Base-by-base conservation (phyloP, 2,113 vertebrate species). In the Rhizomys pruinosus region DNA sequence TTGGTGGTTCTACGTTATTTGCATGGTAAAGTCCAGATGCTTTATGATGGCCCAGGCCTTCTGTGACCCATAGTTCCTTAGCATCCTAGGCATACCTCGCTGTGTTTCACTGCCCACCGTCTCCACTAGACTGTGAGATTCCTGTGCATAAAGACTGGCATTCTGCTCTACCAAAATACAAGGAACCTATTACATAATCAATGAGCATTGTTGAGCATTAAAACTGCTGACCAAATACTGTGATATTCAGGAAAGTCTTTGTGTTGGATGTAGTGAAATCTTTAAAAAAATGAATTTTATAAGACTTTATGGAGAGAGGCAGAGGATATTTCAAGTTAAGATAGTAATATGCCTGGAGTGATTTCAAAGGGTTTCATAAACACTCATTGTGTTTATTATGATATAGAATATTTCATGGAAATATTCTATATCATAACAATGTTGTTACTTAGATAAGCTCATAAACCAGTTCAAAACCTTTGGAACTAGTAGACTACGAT, bases 221-320 rank as follows among this genome's bases (percentile, higher is more conserved):
- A 89, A 77, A 68, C 37, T 81, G 15, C 37, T 89, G 4, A 84
- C 79, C 66, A 87, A 32, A 55, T 73, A 55, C n/a, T 47, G 29
- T 57, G 39, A 25, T 23, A 68, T 74, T 61, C 27, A 66, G 23
- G 29, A 76, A 69, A 87, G 25, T 87, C 47, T 81, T 87, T 88
- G 76, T 71, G 63, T 39, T 81, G 44, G 57, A 77, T 19, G n/a
- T 71, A 16, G 27, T 16, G 71, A 91, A 94, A 64, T 66, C n/a
- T 23, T 86, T n/a, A n/a, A 37, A 66, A 61, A 93, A 92, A 85
- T 78, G 5, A 85, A 34, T 71, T 87, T 94, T 69, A 63, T 2
- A 37, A 27, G 73, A 80, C 69, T 73, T 59, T 15, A 29, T 94
- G 64, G 15, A 69, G 13, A 93, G 84, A 90, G 44, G n/a, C 37